Percentiles rank a stretch among this genome's conserved stretches.
phyloP scores from a whole-genome alignment of 2,888 invertebrate species.

The Leptopilina drosophilae region DNA sequence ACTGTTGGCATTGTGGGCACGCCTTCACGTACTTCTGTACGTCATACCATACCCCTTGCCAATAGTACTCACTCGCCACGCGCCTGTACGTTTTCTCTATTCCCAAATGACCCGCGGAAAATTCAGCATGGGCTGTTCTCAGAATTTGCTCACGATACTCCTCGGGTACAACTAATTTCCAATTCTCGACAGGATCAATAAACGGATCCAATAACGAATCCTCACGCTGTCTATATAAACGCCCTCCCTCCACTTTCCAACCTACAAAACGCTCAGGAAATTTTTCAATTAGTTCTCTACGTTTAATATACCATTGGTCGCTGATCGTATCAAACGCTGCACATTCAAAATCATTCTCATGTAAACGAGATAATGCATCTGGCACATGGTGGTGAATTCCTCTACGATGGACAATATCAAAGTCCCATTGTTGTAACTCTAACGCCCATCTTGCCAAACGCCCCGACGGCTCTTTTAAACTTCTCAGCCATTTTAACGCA shows the following conservation, averaged over 20 bases:
- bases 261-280: neutral
- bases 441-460: neutral
- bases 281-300: neutral
- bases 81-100: neutral
- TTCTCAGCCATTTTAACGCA: neutral
- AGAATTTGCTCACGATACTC: neutral
- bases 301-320: neutral
- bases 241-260: neutral
- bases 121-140: neutral
- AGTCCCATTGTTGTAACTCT: neutral
- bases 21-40: neutral
- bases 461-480: neutral
- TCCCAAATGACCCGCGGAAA: neutral
- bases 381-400: neutral
- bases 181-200: neutral
- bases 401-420: neutral
- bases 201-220: neutral
- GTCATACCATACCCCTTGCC: constrained; percentile 14
- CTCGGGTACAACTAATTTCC: neutral
- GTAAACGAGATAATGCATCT: neutral
- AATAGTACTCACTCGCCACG: constrained; percentile 8
- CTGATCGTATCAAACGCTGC: neutral
- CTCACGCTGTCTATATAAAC: neutral
- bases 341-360: neutral
- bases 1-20: neutral